Conservation (phyloP, 2,113 vertebrate species). For the Thalassarche chlororhynchos region DNA sequence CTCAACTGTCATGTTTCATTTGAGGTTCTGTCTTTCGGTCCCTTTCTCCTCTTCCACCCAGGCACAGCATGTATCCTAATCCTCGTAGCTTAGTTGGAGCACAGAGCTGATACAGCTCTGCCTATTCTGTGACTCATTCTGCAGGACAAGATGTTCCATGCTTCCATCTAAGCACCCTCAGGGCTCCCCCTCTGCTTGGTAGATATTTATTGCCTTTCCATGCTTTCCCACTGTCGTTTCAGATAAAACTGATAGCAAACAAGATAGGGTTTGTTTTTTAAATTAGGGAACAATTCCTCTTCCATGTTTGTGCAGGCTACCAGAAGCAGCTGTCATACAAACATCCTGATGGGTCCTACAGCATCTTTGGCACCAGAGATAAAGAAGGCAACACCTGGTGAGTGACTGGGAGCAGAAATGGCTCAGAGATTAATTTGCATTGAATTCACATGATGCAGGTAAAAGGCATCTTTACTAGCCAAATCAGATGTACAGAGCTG, state of each 20-base stretch:
- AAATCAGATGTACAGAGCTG: background rate
- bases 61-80: background rate
- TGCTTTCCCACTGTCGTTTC: background rate
- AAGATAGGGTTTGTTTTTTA: background rate
- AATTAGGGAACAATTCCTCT: background rate
- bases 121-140: background rate
- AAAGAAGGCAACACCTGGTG: conserved; percentile 75
- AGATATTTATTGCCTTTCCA: background rate
- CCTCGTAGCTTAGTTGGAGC: background rate
- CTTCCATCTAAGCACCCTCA: background rate
- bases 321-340: conserved; percentile 76
- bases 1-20: background rate
- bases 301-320: conserved; percentile 61
- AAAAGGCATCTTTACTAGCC: background rate
- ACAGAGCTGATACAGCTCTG: background rate
- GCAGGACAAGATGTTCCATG: background rate
- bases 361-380: conserved; percentile 65
- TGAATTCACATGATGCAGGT: background rate
- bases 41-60: background rate
- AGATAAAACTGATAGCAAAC: background rate
- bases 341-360: conserved; percentile 73
- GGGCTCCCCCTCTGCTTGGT: background rate
- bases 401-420: background rate
- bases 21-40: background rate
- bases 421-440: background rate